These are phyloP conservation scores for Bugula neritina DNA, from an alignment of 2,888 invertebrate genomes.

Conservation along the genomic window DNA sequence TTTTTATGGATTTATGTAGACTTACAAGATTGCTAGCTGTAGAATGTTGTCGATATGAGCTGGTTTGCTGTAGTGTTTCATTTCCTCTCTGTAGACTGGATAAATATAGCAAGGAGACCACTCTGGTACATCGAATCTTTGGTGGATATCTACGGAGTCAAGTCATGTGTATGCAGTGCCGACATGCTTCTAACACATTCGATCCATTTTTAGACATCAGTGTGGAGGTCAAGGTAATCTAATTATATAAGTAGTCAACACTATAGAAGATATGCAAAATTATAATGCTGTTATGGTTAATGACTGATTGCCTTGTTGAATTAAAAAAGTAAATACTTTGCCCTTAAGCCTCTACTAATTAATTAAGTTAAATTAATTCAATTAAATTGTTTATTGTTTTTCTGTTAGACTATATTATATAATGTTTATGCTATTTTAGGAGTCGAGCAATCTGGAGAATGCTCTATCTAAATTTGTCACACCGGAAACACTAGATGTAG, in stretches of 20 bases:
- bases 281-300: too few species aligned
- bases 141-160: slow-evolving; percentile 90
- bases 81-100: slow-evolving; percentile 60
- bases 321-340: too few species aligned
- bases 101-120: slow-evolving; percentile 86
- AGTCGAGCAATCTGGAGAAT: slow-evolving; percentile 68
- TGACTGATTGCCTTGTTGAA: too few species aligned
- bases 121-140: slow-evolving; percentile 88
- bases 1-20: too few species aligned
- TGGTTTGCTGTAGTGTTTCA: too few species aligned
- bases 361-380: too few species aligned
- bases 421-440: slow-evolving; percentile 44
- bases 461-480: slow-evolving; percentile 83
- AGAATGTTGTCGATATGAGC: too few species aligned
- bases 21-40: too few species aligned
- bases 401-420: neutral
- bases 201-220: slow-evolving; percentile 92
- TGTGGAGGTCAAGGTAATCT: slow-evolving; percentile 66
- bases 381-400: too few species aligned
- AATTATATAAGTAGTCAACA: neutral
- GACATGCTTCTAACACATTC: slow-evolving; percentile 86
- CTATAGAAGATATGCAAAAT: too few species aligned
- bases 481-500: slow-evolving; percentile 80
- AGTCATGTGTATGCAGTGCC: slow-evolving; percentile 82
- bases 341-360: too few species aligned